Base-by-base conservation (phyloP, 1,140 invertebrate species). In the Tetramorium simillimum region DNA sequence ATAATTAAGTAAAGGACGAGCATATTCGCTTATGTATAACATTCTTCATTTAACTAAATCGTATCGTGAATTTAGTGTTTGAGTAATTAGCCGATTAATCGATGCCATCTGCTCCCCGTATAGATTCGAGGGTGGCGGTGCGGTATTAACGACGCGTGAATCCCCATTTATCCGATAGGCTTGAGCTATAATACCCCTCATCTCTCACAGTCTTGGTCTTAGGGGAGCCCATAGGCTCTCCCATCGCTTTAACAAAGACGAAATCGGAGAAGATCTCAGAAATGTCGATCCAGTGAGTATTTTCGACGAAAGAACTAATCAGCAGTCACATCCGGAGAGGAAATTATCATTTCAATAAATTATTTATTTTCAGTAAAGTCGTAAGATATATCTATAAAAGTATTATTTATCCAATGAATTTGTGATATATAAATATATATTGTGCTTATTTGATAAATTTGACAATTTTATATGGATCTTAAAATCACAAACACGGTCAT, bases 31-130 rank as follows among this genome's bases (percentile, higher is more conserved):
- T 16, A 1, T 12, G 14, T 16, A 16, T n/a, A 65, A 16, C 12
- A 70, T 49, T 5, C 56, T 33, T 56, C 24, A 24, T 33, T 40
- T 60, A 18, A 62, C 37, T 70, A 77, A 89, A 85, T 69, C 49
- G 18, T 16, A 58, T 75, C 69, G 88, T 91, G 75, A 89, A 89
- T 86, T 81, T 72, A 75, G 70, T 76, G 63, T 87, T 80, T 81
- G 89, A 91, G 82, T 91, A 91, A 91, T 91, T 89, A 91, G 70
- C 62, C 87, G 73, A 91, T 91, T 90, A 89, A 89, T 88, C 89
- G 87, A 89, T 89, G 80, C 53, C 46, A 49, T 72, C 67, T 73
- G 87, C 37, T 63, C 46, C 85, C 40, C n/a, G 37, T 76, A 70
- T 89, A 67, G 49, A 88, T 70, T 62, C 81, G 51, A 75, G 58